A percentile compares a stretch with the other conserved stretches of the same genome.
Conservation (phyloP, 2,797 vertebrate species). For the Setipinna tenuifilis region DNA sequence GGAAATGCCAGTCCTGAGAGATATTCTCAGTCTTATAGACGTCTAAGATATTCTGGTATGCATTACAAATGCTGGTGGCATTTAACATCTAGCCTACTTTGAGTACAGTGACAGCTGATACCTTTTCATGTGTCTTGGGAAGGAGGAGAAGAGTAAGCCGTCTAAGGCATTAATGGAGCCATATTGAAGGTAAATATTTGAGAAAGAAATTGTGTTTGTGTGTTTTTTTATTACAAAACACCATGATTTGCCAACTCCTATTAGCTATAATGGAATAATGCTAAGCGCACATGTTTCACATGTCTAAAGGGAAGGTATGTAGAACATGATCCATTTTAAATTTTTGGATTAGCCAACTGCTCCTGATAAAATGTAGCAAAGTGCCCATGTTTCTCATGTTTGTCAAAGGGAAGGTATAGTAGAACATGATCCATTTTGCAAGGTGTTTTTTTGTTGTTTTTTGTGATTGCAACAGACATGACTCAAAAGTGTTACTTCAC, state of each 20-base stretch:
- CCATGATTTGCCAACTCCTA: background rate
- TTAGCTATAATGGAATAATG: no score
- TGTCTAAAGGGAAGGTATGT: no score
- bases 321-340: no score
- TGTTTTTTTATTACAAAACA: background rate
- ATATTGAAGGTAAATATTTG: background rate
- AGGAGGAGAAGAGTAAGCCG: background rate
- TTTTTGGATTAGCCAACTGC: background rate
- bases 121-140: background rate
- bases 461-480: background rate
- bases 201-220: background rate
- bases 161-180: background rate
- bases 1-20: background rate
- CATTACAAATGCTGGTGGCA: conserved; percentile 8
- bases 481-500: background rate
- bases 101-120: background rate
- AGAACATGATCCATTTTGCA: background rate
- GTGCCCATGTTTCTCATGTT: background rate
- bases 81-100: background rate
- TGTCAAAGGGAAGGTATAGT: background rate
- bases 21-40: background rate
- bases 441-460: background rate
- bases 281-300: no score
- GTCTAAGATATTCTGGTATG: background rate
- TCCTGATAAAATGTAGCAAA: background rate